phyloP scores from a whole-genome alignment of 2,888 invertebrate species.

The Drosophila dives region DNA sequence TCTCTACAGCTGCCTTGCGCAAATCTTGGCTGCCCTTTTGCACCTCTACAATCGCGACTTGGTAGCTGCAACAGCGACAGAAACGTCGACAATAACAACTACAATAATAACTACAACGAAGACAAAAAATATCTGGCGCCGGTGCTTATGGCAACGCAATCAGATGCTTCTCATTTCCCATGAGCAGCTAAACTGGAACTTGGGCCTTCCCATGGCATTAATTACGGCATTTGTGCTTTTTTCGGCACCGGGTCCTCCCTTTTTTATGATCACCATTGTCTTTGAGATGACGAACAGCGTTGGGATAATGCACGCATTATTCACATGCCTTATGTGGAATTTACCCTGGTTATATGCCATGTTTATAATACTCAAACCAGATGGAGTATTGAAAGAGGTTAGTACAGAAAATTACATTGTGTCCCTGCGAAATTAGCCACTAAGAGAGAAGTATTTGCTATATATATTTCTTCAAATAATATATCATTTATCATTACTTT shows the following conservation, averaged over 20 bases:
- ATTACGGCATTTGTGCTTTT: conserved; percentile 56
- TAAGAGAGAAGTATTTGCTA: neutral
- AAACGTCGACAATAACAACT: neutral
- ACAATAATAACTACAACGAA: neutral
- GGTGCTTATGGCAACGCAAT: conserved; percentile 49
- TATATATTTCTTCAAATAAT: neutral
- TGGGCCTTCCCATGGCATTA: conserved; percentile 59
- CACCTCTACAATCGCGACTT: conserved; percentile 55
- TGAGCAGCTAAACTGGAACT: conserved; percentile 54
- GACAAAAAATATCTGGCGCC: conserved; percentile 18
- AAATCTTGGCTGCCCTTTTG: conserved; percentile 52
- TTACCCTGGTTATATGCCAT: conserved; percentile 46
- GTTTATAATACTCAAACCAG: conserved; percentile 40
- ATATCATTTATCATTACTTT: neutral
- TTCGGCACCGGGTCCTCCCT: conserved; percentile 60
- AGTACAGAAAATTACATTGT: conserved; percentile 7
- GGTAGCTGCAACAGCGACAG: neutral
- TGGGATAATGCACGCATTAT: neutral
- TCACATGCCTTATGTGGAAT: conserved; percentile 46
- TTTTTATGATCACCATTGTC: conserved; percentile 62
- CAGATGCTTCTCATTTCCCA: conserved; percentile 60
- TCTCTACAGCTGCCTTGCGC: conserved; percentile 56
- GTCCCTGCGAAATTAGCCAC: neutral
- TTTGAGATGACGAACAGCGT: conserved; percentile 29
- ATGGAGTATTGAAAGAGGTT: conserved; percentile 62